Evolutionary conservation across 2,797 vertebrate species (phyloP).

Genomic region (Anguilla pacifica): DNA sequence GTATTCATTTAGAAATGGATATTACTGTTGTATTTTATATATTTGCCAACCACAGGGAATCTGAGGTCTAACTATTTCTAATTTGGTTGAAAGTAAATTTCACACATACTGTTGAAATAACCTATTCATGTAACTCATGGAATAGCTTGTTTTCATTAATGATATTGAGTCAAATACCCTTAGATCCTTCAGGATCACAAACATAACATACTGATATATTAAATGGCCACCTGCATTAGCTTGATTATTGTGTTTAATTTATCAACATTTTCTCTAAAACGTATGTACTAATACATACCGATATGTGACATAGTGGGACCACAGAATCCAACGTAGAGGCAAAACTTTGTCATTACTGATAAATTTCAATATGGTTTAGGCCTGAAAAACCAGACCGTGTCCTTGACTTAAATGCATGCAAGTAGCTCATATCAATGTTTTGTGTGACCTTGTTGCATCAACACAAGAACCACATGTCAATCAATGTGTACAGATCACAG

Average conservation of each 20-base stretch:
- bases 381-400: not conserved
- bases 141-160: not conserved
- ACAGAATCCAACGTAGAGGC: not conserved
- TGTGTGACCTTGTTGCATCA: not conserved
- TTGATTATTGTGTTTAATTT: not conserved
- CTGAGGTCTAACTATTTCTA: no score
- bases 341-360: not conserved
- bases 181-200: not conserved
- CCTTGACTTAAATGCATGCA: not conserved
- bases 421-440: not conserved
- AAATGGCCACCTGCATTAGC: not conserved
- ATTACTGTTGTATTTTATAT: no score
- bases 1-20: no score
- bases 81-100: not conserved
- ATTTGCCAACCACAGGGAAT: no score
- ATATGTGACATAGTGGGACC: not conserved
- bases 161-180: not conserved
- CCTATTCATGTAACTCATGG: not conserved
- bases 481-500: not conserved
- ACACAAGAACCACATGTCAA: not conserved
- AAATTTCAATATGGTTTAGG: not conserved
- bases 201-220: not conserved
- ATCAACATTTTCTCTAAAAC: no score
- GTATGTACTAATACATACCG: not conserved
- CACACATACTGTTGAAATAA: not conserved